phyloP scores from a whole-genome alignment of 2,888 invertebrate genomes.

The Chromoteleia sp. region DNA sequence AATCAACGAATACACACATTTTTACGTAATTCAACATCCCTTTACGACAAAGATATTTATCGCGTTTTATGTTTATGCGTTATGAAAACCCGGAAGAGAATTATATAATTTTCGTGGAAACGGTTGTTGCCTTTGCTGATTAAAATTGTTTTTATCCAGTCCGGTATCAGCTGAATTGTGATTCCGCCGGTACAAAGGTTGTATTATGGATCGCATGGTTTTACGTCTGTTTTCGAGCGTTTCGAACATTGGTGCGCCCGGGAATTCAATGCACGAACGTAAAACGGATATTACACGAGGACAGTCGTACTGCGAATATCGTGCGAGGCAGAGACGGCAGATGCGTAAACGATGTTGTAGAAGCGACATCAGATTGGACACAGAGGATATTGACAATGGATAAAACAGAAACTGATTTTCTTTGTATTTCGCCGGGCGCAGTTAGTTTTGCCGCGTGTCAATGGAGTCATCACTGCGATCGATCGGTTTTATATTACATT shows the following conservation, averaged over 20 bases:
- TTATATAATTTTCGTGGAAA: slow-evolving; percentile 58
- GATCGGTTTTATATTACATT: slow-evolving; percentile 55
- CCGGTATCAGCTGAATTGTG: slow-evolving; percentile 68
- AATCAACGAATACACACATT: slow-evolving; percentile 43
- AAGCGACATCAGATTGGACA: slow-evolving; percentile 65
- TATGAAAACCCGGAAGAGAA: slow-evolving; percentile 61
- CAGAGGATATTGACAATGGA: slow-evolving; percentile 69
- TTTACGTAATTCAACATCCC: slow-evolving; percentile 46
- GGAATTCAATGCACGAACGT: slow-evolving; percentile 71
- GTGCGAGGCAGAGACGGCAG: slow-evolving; percentile 59
- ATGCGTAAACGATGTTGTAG: slow-evolving; percentile 68
- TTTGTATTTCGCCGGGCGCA: slow-evolving; percentile 43
- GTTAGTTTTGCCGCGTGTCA: slow-evolving; percentile 55
- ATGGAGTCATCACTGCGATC: slow-evolving; percentile 45
- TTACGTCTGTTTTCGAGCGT: slow-evolving; percentile 69
- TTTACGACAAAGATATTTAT: slow-evolving; percentile 59
- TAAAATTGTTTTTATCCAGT: slow-evolving; percentile 69
- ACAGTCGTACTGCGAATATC: slow-evolving; percentile 64
- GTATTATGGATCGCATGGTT: slow-evolving; percentile 70
- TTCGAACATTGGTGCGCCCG: slow-evolving; percentile 58
- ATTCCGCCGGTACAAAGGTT: slow-evolving; percentile 67
- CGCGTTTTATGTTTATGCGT: slow-evolving; percentile 43
- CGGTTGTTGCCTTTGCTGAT: slow-evolving; percentile 62
- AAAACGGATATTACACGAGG: slow-evolving; percentile 71
- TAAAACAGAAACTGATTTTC: slow-evolving; percentile 68